Evolutionary conservation across 2,797 vertebrate species (phyloP), one percentile per base, ranked within the genome.

Genomic region (Pipistrellus nathusii): DNA sequence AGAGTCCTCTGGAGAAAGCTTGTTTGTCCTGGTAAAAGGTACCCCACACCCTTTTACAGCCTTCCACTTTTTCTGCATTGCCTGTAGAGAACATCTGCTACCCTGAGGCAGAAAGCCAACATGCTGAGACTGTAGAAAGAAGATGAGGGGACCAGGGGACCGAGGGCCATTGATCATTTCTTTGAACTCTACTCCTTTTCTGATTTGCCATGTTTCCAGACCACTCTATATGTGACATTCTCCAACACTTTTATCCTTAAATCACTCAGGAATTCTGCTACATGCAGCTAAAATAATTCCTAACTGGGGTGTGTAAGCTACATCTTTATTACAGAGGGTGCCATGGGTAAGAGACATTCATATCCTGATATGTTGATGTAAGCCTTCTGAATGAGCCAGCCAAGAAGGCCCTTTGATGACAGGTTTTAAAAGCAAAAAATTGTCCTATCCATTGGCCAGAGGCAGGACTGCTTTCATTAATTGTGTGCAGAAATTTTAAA

Each of bases 181-280:
- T 71, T 83, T 55, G 30, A 62, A 23, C 72, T n/a, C 0, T 14
- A 30, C 8, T 83, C 21, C 48, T 87, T 85, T 90, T 62, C 78
- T 72, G 21, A 6, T 90, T 30, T 71, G n/a, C 35, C n/a, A 88
- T 86, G 51, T 90, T 46, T 90, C 23, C n/a, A 57, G 25, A 27
- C 53, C n/a, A 10, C 68, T 75, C 11, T 68, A 62, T 55, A 27
- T 30, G 4, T 41, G 71, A 90, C 18, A n/a, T 3, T 51, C 38
- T 82, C 82, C 71, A 73, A 32, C 21, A 82, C 6, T 66, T 89
- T 38, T n/a, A 13, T 51, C 15, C 69, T 85, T 66, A 57, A 55
- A 44, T n/a, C 59, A 80, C 66, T 91, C 35, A 76, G 48, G 80
- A 85, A 64, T 62, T 64, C 48, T 94, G 66, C 85, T 81, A 32